These are phyloP conservation scores for Dipodomys spectabilis DNA, from an alignment of 2,113 vertebrate genomes.

Conservation along the genomic window DNA sequence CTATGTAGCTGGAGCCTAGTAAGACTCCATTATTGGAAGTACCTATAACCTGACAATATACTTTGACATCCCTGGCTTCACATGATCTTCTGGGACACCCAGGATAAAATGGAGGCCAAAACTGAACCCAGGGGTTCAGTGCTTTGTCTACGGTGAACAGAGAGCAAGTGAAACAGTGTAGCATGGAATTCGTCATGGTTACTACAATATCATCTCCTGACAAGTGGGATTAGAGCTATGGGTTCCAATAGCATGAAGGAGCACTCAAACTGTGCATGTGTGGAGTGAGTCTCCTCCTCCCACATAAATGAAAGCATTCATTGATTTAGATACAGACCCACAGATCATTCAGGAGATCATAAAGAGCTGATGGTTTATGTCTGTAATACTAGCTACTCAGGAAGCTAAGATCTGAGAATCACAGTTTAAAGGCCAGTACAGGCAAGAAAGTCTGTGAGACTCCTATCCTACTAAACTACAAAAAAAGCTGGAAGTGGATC, in stretches of 20 bases:
- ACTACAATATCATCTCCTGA: background rate
- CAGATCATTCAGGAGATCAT: background rate
- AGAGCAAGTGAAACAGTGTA: background rate
- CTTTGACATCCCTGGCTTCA: background rate
- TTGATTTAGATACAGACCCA: background rate
- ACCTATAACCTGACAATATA: background rate
- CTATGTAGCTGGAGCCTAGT: background rate
- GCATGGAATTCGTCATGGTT: background rate
- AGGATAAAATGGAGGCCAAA: background rate
- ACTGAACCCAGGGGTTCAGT: background rate
- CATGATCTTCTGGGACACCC: background rate
- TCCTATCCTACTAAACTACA: no score
- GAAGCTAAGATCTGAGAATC: no score
- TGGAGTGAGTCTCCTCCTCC: background rate
- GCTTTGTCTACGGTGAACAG: background rate
- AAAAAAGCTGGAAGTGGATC: no score
- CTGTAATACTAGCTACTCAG: no score
- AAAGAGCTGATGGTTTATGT: no score
- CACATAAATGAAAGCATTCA: background rate
- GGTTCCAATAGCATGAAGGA: background rate
- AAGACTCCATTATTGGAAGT: background rate
- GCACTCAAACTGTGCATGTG: fast-evolving
- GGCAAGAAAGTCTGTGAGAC: no score
- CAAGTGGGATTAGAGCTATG: background rate
- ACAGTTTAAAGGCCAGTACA: no score